Base-by-base conservation (phyloP, 2,888 invertebrate genomes). In the Fragum sueziense region DNA sequence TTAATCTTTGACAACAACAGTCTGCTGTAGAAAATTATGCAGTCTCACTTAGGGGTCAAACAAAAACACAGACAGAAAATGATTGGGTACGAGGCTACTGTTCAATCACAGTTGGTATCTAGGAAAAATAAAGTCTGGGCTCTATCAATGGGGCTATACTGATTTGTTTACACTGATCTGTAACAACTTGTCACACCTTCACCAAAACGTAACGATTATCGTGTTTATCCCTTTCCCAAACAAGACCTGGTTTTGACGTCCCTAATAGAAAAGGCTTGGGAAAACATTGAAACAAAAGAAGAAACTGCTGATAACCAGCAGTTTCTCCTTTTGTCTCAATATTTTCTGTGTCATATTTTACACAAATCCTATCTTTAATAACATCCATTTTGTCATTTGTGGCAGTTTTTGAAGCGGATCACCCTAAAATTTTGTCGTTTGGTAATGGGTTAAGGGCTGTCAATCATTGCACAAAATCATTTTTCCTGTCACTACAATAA, bases 51-150 rank as follows among this genome's bases (percentile, higher is more conserved):
- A 65, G 31, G 31, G 41, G 65, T 65, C 41, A 65, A 67, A 47
- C 7, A 20, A 59, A 62, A 76, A 76, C 67, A 76, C 51, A 76
- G 76, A 72, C 71, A 54, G 76, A 72, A 76, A 76, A 76, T 76
- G 67, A 68, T 27, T 25, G 33, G 67, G 76, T 71, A 57, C 65
- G 65, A 65, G 22, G 7, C 41, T n/a, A 6, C 22, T 27, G n/a
- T 65, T 41, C 17, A 65, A 65, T 65, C 65, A 65, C 65, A 65
- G 22, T 34, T n/a, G 14, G 37, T 33, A 65, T 65, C 37, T 41
- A 65, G 65, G 37, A 65, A 65, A 37, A 65, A 65, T 41, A 65
- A 41, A 37, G 41, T 65, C 65, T 65, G 65, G 65, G 25, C 37
- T 17, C 37, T 14, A 41, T 41, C 34, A 65, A 41, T 34, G 65